A percentile compares a stretch with the other conserved stretches of the same genome.
Conservation (phyloP, 2,113 vertebrate genomes). For the Antechinus stuartii region DNA sequence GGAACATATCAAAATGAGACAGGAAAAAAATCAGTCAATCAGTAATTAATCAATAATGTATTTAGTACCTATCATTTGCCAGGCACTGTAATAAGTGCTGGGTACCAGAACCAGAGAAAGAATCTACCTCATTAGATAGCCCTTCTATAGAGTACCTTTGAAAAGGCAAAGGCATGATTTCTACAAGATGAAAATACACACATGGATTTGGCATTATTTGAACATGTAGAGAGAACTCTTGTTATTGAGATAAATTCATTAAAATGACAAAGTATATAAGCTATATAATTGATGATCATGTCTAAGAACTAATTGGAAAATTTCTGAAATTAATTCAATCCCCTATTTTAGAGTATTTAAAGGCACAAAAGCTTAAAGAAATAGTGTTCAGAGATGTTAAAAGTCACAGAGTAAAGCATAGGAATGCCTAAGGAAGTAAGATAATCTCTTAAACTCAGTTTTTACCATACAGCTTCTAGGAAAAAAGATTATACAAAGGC, state of each 20-base stretch:
- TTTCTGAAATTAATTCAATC: not conserved
- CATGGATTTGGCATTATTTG: not conserved
- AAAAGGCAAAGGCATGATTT: not conserved
- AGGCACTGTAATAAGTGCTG: no score
- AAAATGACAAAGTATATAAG: not conserved
- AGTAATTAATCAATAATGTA: no score
- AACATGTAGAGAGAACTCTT: no score
- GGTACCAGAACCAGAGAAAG: not conserved
- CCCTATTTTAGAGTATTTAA: not conserved
- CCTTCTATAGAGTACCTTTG: not conserved
- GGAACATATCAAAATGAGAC: no score
- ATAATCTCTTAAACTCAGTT: not conserved
- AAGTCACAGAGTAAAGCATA: slow-evolving; percentile 12
- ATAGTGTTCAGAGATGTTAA: not conserved
- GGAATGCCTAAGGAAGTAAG: not conserved
- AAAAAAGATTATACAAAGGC: not conserved
- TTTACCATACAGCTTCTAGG: not conserved
- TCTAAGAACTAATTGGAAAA: slow-evolving; percentile 10
- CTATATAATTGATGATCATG: not conserved
- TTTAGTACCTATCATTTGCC: no score
- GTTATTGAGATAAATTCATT: not conserved
- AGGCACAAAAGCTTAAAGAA: not conserved
- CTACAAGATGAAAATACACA: not conserved
- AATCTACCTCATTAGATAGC: not conserved
- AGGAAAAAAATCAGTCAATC: no score